Evolutionary conservation across 2,797 vertebrate species (phyloP).

Genomic region (Muscicapa comitata): DNA sequence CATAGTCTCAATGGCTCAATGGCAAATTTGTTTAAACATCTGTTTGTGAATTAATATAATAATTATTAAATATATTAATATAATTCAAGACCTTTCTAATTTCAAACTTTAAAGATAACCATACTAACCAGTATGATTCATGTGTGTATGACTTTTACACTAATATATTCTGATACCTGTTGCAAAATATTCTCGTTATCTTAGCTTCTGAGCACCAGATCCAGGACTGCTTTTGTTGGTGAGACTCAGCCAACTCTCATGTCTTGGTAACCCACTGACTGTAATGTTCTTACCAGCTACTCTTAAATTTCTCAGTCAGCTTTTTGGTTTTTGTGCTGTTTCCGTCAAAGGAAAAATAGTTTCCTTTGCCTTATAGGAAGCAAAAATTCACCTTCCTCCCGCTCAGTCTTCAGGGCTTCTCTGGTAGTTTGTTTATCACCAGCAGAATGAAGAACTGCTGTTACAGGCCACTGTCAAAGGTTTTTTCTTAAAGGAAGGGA

Average conservation of each 20-base stretch:
- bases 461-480: background rate
- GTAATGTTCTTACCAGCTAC: background rate
- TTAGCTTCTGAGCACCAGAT: background rate
- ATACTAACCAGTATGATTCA: background rate
- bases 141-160: background rate
- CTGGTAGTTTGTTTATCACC: fast-evolving
- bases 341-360: background rate
- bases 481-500: background rate
- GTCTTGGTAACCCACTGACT: background rate
- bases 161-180: background rate
- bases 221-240: background rate
- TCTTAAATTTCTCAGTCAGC: background rate
- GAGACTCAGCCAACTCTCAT: background rate
- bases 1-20: background rate
- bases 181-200: background rate
- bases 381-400: background rate
- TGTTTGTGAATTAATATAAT: background rate
- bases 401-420: background rate
- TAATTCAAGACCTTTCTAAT: background rate
- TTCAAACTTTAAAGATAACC: background rate
- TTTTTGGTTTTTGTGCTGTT: background rate
- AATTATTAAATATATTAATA: background rate
- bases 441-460: background rate
- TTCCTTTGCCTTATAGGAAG: background rate
- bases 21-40: background rate